A percentile compares a stretch with the other conserved stretches of the same genome.
These are phyloP conservation scores for Lutjanus campechanus DNA, from an alignment of 2,797 vertebrate species.

Conservation along the genomic window DNA sequence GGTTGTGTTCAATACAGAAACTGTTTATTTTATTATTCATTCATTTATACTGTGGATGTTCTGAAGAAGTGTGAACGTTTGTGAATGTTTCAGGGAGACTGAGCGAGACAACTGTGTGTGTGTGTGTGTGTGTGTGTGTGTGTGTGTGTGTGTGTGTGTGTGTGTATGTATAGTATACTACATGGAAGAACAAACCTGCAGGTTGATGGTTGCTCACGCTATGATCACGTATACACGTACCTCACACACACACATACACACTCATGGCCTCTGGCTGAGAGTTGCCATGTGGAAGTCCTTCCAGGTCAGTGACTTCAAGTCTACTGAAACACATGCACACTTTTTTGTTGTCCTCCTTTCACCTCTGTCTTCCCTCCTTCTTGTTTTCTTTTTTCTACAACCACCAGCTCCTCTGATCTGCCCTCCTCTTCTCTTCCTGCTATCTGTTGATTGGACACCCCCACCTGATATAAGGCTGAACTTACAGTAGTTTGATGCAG, in stretches of 20 bases:
- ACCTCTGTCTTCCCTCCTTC: constrained; percentile 34
- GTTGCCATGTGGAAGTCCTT: constrained; percentile 62
- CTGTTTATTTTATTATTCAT: no score
- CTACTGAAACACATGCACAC: constrained; percentile 22
- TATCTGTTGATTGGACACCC: neutral
- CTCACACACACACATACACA: constrained; percentile 2
- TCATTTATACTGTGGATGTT: no score
- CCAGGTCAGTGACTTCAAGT: constrained; percentile 62
- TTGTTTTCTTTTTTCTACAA: neutral
- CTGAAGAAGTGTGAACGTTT: no score
- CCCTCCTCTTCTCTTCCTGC: neutral
- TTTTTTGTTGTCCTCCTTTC: constrained; percentile 23
- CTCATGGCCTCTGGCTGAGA: constrained; percentile 47
- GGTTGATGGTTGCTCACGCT: constrained; percentile 32
- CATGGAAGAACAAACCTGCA: constrained; percentile 10
- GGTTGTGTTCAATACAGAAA: no score
- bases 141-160: constrained; percentile 1
- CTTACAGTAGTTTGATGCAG: no score
- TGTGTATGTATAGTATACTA: neutral
- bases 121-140: constrained; percentile 8
- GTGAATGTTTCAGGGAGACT: no score
- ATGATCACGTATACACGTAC: constrained; percentile 21
- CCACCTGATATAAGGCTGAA: neutral
- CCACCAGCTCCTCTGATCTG: neutral
- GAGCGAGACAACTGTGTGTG: neutral